Evolutionary conservation across 2,113 vertebrate genomes (phyloP), one percentile per base, ranked within the genome.

Genomic region (Aleadryas rufinucha): DNA sequence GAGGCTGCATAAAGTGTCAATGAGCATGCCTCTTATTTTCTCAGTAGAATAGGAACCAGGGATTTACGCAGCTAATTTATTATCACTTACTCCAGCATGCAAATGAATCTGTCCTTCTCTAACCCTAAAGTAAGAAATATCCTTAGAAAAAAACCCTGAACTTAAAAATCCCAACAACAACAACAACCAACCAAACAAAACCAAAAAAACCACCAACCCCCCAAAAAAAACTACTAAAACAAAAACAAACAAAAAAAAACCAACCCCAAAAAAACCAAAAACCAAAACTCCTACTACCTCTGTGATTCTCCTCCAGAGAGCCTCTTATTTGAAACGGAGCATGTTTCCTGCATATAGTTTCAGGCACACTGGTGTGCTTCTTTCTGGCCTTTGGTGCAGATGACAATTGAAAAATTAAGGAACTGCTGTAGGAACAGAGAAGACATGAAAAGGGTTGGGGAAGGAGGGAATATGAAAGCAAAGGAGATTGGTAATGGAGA

Each of bases 61-160:
- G 52, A 76, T 83, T 94, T 89, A 77, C 59, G 52, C 52, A 92
- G 56, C 22, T 94, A 94, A 92, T 91, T 96, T 82, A 63, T 92
- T 91, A 91, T 63, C 78, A 42, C 59, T 92, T 90, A 60, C 35
- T 75, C 27, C 7, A 19, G 27, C 76, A 64, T 64, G 44, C 44
- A 82, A 66, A 74, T 53, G 7, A 68, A 60, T 47, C 17, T 54
- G 14, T 16, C 17, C 21, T 89, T 95, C 59, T 76, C 22, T 78
- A 71, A 79, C 45, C 6, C 8, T 41, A 47, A 83, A 63, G 47
- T 44, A 87, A 84, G 35, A 78, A 91, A 63, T 24, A 60, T 21
- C 31, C 49, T 69, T 84, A 81, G 27, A 64, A 72, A 31, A 28
- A 63, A 79, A 7, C 8, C n/a, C n/a, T 64, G 10, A 26, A 57